Conservation (phyloP, 2,797 vertebrate genomes). For the Mormyrus proboscirostris region DNA sequence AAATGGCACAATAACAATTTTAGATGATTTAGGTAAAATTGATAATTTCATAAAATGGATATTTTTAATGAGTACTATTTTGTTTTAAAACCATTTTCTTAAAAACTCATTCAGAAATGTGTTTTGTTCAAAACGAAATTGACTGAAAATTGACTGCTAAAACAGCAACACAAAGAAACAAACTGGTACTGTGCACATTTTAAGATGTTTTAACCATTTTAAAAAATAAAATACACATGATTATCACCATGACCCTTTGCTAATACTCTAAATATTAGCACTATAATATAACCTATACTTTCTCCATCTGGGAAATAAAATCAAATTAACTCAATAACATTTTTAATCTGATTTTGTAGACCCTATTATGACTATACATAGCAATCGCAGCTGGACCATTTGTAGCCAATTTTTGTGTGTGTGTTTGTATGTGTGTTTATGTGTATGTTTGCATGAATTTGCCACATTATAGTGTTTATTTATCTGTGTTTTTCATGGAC, state of each 20-base stretch:
- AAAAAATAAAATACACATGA: constrained; percentile 6
- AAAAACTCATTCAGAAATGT: not conserved
- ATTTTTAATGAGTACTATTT: not conserved
- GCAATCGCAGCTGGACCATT: not conserved
- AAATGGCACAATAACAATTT: not conserved
- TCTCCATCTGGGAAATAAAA: not conserved
- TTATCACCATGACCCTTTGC: not conserved
- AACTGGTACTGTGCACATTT: not conserved
- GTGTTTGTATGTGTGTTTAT: not conserved
- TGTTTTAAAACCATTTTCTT: not conserved
- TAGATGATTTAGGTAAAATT: not conserved
- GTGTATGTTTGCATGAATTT: not conserved
- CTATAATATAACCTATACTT: not conserved
- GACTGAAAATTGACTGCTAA: not conserved
- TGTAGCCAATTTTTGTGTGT: not conserved
- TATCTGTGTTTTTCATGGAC: not conserved
- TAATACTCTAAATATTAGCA: not conserved
- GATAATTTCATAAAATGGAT: not conserved
- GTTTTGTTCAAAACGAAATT: too few species aligned
- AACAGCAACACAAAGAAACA: not conserved
- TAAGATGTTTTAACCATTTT: not conserved
- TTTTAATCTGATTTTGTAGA: not conserved
- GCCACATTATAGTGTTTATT: not conserved
- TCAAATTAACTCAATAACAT: not conserved
- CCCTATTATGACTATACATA: not conserved